Conservation (phyloP, 1,140 invertebrate genomes). For the Cepaea nemoralis region DNA sequence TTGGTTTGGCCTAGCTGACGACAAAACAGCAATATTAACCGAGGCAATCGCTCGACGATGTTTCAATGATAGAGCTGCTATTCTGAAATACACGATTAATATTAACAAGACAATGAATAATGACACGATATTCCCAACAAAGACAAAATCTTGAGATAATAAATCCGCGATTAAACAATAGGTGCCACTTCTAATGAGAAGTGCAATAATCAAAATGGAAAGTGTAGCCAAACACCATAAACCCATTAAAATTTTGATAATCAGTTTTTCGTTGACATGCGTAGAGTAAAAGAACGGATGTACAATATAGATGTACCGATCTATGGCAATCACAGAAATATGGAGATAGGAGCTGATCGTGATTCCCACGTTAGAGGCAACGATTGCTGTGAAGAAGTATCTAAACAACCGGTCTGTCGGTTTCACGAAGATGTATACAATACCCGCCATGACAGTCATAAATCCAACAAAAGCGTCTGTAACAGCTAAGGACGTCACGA, state of each 20-base stretch:
- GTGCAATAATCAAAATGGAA: neutral
- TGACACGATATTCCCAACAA: neutral
- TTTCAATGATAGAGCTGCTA: neutral
- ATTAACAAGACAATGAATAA: neutral
- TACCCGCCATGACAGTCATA: neutral
- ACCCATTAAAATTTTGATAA: neutral
- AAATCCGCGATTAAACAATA: neutral
- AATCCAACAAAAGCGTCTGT: neutral
- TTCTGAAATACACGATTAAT: neutral
- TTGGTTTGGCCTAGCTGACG: neutral
- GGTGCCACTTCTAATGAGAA: neutral
- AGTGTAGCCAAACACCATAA: neutral
- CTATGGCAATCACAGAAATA: neutral
- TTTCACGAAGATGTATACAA: neutral
- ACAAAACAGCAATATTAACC: neutral
- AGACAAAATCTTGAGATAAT: neutral
- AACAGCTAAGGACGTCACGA: neutral
- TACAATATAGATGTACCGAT: neutral
- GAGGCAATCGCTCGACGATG: neutral
- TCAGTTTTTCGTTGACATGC: neutral
- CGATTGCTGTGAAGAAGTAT: neutral
- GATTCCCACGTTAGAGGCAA: neutral
- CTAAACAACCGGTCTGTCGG: neutral
- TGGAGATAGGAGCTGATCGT: neutral
- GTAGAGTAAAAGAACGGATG: neutral